Evolutionary conservation across 1,140 invertebrate genomes (phyloP), one percentile per base, ranked within the genome.

Genomic region (Ectropis grisescens): DNA sequence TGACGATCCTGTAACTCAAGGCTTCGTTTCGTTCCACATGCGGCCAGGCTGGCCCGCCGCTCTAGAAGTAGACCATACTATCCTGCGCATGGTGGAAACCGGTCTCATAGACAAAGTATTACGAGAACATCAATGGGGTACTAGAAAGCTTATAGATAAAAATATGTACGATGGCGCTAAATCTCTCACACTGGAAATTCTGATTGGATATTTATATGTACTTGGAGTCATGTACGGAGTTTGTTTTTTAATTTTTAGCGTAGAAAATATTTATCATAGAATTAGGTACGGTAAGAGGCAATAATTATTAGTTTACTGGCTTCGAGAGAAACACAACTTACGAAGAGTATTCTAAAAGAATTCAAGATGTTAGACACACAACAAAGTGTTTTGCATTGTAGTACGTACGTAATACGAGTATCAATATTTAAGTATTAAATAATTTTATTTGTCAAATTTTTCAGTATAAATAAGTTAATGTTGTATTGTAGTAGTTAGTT

Each of bases 31-130:
- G 37, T 35, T 49, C 15, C 43, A 43, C 14, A 57, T 70, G 51
- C 41, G 64, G 1, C 50, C 57, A 1, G 57, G 60, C 5, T 74
- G 69, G 66, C 47, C 55, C 9, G 62, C 46, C 3, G 41, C 49
- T 9, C 40, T 36, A n/a, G 43, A 53, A 37, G n/a, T 68, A 9
- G 36, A 48, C 15, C 24, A 11, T 22, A 13, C 52, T 0, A 53
- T 64, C 6, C 8, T 15, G 8, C 43, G 23, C 7, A 15, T 59
- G 3, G 33, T 46, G 3, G 65, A 62, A 38, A 28, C 30, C 0
- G 66, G 56, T 9, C 39, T 60, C 19, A 24, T 47, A 1, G 11
- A 34, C 8, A 69, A 58, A 38, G 37, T 56, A 23, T 6, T 35
- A 4, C 7, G 37, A 49, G 19, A 19, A 41, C 6, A 30, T 42